Evolutionary conservation across 2,797 vertebrate species (phyloP).

Genomic region (Phaenicophaeus curvirostris): DNA sequence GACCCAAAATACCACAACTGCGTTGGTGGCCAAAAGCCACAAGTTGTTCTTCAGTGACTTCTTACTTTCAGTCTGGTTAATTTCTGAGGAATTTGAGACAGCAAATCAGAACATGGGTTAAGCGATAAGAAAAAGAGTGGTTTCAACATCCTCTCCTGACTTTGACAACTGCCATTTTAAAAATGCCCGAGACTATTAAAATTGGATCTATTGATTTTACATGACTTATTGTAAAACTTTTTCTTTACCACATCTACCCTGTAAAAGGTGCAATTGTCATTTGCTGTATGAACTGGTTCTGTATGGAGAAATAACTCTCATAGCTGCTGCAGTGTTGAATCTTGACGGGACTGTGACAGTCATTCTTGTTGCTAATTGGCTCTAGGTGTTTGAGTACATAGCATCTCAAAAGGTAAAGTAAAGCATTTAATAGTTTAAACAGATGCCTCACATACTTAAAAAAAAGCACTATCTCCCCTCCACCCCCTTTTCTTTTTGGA

Average conservation of each 20-base stretch:
- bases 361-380: constrained; percentile 47
- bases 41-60: not conserved
- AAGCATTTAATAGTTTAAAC: constrained; percentile 51
- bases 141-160: not conserved
- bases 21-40: not conserved
- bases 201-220: not conserved
- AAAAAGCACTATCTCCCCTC: not conserved
- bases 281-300: accelerated
- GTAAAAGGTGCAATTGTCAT: not conserved
- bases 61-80: not conserved
- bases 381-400: constrained; percentile 37
- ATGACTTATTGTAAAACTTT: not conserved
- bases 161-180: not conserved
- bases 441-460: constrained; percentile 41
- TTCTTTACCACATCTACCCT: not conserved
- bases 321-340: not conserved
- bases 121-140: not conserved
- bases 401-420: constrained; percentile 23
- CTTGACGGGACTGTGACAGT: not conserved
- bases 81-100: not conserved
- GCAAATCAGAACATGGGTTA: not conserved
- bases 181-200: not conserved
- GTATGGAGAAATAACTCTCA: not conserved
- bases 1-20: not conserved
- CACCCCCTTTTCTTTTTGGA: not conserved